These are phyloP conservation scores for Drosophila mojavensis DNA, from an alignment of 1,140 invertebrate genomes.

Conservation along the genomic window DNA sequence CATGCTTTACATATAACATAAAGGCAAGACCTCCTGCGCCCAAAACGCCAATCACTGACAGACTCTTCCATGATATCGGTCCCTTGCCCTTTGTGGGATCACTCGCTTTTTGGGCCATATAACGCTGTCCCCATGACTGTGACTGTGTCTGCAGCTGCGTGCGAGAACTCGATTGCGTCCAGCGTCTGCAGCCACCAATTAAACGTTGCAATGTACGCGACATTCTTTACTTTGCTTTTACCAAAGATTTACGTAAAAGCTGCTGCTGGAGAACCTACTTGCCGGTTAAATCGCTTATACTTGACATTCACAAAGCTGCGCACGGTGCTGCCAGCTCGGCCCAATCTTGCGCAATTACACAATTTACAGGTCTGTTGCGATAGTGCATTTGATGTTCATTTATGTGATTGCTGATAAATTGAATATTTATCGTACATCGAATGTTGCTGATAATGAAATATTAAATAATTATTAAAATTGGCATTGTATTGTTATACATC, in stretches of 20 bases:
- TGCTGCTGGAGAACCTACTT: slow-evolving; percentile 56
- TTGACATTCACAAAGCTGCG: slow-evolving; percentile 20
- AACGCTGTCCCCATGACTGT: slow-evolving; percentile 29
- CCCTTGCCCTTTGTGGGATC: slow-evolving; percentile 84
- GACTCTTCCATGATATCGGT: slow-evolving; percentile 91
- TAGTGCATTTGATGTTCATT: no score
- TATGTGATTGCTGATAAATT: not conserved
- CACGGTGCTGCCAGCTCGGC: slow-evolving; percentile 28
- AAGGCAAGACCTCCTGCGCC: slow-evolving; percentile 88
- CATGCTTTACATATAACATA: slow-evolving; percentile 90
- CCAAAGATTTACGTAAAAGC: slow-evolving; percentile 66
- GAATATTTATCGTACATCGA: not conserved
- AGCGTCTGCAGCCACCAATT: slow-evolving; percentile 48
- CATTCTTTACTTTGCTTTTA: slow-evolving; percentile 49
- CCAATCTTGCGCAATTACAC: slow-evolving; percentile 2
- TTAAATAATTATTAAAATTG: not conserved
- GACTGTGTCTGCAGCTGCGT: slow-evolving; percentile 14
- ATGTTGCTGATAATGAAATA: not conserved
- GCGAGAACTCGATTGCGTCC: slow-evolving; percentile 20
- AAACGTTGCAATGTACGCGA: slow-evolving; percentile 72
- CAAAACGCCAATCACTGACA: slow-evolving; percentile 87
- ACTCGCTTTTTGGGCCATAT: slow-evolving; percentile 40
- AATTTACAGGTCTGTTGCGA: not conserved
- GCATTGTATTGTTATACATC: not conserved
- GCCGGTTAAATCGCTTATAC: slow-evolving; percentile 43